Evolutionary conservation across 1,140 invertebrate species (phyloP).

Genomic region (Globodera rostochiensis): DNA sequence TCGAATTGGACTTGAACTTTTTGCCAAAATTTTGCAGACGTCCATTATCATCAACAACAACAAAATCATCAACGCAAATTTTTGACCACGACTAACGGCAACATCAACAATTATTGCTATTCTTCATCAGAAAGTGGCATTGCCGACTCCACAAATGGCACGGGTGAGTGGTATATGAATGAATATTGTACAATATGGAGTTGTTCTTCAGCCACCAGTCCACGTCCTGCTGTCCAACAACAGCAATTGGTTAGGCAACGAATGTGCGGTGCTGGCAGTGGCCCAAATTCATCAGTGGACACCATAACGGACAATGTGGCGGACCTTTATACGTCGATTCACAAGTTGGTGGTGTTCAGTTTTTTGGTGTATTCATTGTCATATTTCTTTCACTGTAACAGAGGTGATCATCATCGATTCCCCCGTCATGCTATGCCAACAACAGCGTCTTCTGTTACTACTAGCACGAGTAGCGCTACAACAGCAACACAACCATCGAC

Average conservation of each 20-base stretch:
- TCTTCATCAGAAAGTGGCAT: not conserved
- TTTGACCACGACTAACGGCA: not conserved
- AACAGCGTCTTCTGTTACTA: not conserved
- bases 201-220: not conserved
- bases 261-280: not conserved
- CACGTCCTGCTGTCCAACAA: not conserved
- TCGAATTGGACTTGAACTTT: too few relatives aligned
- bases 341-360: not conserved
- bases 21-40: too few relatives aligned
- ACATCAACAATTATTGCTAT: not conserved
- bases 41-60: not conserved
- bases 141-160: not conserved
- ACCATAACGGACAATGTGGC: not conserved
- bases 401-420: not conserved
- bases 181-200: not conserved
- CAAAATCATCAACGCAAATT: not conserved
- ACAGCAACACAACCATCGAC: not conserved
- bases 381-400: not conserved
- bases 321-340: conserved; percentile 3
- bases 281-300: not conserved
- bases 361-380: not conserved
- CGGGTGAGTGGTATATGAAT: not conserved
- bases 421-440: not conserved
- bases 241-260: not conserved
- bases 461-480: not conserved